A percentile compares a stretch with the other conserved stretches of the same genome.
Conservation (phyloP, 2,113 vertebrate genomes). For the Mola mola region DNA sequence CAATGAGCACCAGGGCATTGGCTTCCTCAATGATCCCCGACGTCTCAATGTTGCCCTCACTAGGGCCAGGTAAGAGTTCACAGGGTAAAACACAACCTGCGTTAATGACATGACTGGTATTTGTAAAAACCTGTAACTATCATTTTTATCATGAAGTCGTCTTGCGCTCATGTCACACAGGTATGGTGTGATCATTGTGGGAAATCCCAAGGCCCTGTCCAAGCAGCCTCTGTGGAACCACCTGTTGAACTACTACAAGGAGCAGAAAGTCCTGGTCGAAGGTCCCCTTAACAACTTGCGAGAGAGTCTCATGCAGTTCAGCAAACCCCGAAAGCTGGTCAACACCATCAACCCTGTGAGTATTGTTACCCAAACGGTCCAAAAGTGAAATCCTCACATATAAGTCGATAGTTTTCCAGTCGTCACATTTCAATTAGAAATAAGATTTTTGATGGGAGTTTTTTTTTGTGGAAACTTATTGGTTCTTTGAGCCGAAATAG, state of each 20-base stretch:
- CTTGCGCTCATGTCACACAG: constrained; percentile 68
- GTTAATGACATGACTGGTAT: background rate
- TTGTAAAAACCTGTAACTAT: too few species aligned
- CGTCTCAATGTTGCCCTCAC: constrained; percentile 98
- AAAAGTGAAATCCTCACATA: too few species aligned
- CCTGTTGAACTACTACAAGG: constrained; percentile 98
- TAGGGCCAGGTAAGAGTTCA: constrained; percentile 86
- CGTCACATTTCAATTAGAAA: too few species aligned
- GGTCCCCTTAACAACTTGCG: constrained; percentile 97
- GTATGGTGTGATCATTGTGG: constrained; percentile 97
- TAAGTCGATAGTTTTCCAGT: too few species aligned
- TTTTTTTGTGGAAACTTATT: too few species aligned
- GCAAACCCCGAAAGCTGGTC: constrained; percentile 97
- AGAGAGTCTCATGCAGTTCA: constrained; percentile 99
- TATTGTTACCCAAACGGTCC: too few species aligned
- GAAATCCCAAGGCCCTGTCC: constrained; percentile 96
- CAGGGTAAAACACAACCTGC: background rate
- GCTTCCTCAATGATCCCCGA: constrained; percentile 95
- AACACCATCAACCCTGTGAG: constrained; percentile 99
- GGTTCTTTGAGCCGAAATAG: too few species aligned
- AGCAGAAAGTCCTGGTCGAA: constrained; percentile 98
- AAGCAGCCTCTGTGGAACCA: constrained; percentile 99
- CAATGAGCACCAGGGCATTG: constrained; percentile 98
- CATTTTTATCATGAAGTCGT: background rate
- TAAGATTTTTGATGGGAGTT: too few species aligned